phyloP scores from a whole-genome alignment of 2,113 vertebrate genomes.

The Protomyctophum bolini region DNA sequence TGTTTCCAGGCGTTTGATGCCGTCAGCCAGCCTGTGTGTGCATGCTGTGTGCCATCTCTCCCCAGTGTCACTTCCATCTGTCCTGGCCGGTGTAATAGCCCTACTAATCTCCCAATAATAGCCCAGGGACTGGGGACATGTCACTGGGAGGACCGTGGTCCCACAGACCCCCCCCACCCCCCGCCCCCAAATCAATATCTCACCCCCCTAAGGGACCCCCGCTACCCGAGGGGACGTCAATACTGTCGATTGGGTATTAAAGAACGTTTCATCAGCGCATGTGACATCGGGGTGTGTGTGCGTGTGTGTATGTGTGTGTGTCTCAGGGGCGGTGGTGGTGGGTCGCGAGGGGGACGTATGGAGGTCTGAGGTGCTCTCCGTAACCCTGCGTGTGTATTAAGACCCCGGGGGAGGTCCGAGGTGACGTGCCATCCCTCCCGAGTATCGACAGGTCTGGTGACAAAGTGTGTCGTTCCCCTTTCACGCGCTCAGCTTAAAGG shows the following conservation, averaged over 20 bases:
- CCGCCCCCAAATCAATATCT: slow-evolving; percentile 75
- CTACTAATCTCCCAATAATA: slow-evolving; percentile 80
- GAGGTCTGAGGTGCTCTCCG: slow-evolving; percentile 47
- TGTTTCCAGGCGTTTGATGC: slow-evolving; percentile 30
- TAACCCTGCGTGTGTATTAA: slow-evolving; percentile 71
- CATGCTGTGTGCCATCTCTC: slow-evolving; percentile 30
- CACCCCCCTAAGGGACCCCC: slow-evolving; percentile 50
- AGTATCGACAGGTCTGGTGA: slow-evolving; percentile 69
- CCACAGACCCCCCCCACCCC: slow-evolving; percentile 55
- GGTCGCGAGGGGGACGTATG: slow-evolving; percentile 20
- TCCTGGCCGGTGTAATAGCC: slow-evolving; percentile 72
- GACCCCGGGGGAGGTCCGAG: slow-evolving; percentile 58
- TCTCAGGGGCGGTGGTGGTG: slow-evolving; percentile 29
- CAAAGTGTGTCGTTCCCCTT: slow-evolving; percentile 56
- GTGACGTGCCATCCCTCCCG: slow-evolving; percentile 66
- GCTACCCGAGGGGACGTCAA: slow-evolving; percentile 74
- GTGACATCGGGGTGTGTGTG: slow-evolving; percentile 49
- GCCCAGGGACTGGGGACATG: slow-evolving; percentile 65
- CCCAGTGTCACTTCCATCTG: slow-evolving; percentile 61
- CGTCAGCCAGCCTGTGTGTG: slow-evolving; percentile 26
- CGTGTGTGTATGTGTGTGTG: slow-evolving; percentile 22
- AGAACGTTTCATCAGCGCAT: slow-evolving; percentile 77
- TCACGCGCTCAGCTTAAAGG: slow-evolving; percentile 36
- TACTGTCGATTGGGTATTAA: slow-evolving; percentile 83
- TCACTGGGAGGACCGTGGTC: slow-evolving; percentile 64